Evolutionary conservation across 2,888 invertebrate genomes (phyloP).

Genomic region (Anticlea derivata): DNA sequence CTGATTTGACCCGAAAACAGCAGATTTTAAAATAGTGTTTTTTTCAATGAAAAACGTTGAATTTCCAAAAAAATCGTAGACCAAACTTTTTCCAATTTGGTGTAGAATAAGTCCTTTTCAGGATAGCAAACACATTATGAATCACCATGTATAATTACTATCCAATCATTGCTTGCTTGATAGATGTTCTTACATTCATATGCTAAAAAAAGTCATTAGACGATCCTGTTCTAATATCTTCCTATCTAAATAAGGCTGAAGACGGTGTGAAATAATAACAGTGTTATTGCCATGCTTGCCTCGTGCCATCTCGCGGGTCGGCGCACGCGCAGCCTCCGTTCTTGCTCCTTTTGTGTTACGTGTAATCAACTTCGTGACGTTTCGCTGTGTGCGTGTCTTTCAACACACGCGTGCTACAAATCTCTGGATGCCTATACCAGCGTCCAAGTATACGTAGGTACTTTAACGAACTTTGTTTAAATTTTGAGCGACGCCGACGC

Average conservation of each 20-base stretch:
- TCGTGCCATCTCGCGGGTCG: conserved; percentile 73
- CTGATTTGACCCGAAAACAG: too few relatives aligned
- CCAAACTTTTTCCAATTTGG: too few relatives aligned
- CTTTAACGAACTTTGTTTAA: conserved; percentile 45
- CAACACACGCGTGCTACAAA: conserved; percentile 53
- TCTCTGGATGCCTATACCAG: conserved; percentile 34
- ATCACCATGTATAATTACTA: too few relatives aligned
- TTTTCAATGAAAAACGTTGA: too few relatives aligned
- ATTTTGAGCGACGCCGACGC: conserved; percentile 36
- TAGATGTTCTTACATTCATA: too few relatives aligned
- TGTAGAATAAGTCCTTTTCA: too few relatives aligned
- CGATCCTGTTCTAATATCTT: conserved; percentile 6
- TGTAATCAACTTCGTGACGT: conserved; percentile 58
- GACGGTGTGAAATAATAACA: conserved; percentile 29
- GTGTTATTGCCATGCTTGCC: conserved; percentile 55
- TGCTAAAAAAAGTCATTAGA: conserved; percentile 13
- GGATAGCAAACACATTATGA: too few relatives aligned
- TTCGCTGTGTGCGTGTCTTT: conserved; percentile 55
- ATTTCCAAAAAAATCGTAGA: too few relatives aligned
- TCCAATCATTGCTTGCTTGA: neutral
- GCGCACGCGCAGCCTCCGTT: conserved; percentile 80
- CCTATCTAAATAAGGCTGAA: conserved; percentile 16
- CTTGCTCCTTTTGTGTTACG: conserved; percentile 73
- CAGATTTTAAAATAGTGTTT: too few relatives aligned
- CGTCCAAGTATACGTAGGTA: conserved; percentile 36